phyloP scores from a whole-genome alignment of 2,797 vertebrate genomes.

The Liparis tanakae region DNA sequence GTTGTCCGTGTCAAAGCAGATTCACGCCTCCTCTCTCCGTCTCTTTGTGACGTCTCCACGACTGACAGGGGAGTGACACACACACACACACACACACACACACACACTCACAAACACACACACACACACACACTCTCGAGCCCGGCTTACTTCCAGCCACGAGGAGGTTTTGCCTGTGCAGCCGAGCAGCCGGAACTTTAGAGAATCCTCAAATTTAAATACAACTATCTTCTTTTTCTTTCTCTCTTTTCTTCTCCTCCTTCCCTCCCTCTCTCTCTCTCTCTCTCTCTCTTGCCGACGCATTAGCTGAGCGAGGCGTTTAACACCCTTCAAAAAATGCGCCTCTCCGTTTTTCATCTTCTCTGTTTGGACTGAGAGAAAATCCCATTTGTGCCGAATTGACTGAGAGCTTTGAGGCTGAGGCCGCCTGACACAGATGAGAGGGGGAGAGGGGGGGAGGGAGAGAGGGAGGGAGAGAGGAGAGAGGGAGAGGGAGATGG shows the following conservation, averaged over 20 bases:
- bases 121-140: constrained; percentile 23
- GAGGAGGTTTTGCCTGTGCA: constrained; percentile 26
- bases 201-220: constrained; percentile 57
- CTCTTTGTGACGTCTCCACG: constrained; percentile 36
- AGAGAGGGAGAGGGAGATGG: no score
- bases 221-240: constrained; percentile 29
- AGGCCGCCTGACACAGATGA: constrained; percentile 51
- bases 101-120: constrained; percentile 40
- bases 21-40: no score
- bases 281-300: no score
- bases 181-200: constrained; percentile 34
- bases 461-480: constrained; percentile 44
- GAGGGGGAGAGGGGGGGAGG: constrained; percentile 50
- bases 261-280: constrained; percentile 5
- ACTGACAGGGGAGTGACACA: constrained; percentile 45
- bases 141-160: neutral
- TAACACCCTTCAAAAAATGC: constrained; percentile 64
- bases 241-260: no score
- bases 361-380: constrained; percentile 69
- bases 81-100: constrained; percentile 32
- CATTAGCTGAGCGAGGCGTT: constrained; percentile 64
- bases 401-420: constrained; percentile 70
- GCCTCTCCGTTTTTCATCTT: constrained; percentile 65
- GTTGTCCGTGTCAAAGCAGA: no score
- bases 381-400: constrained; percentile 72